Conservation (phyloP, 2,888 invertebrate species). For the Xestia c-nigrum region DNA sequence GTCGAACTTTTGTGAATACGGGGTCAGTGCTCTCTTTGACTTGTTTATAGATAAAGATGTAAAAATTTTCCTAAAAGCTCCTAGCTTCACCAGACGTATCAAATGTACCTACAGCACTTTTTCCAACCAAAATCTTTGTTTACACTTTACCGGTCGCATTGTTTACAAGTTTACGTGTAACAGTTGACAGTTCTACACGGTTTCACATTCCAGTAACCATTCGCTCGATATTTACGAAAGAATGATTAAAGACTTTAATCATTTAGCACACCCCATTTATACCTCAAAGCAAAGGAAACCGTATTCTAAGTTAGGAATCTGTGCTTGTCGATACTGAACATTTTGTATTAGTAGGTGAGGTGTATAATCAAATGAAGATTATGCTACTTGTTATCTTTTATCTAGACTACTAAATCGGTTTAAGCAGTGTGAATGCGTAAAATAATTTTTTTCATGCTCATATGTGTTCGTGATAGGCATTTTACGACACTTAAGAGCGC, state of each 20-base stretch:
- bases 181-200: conserved; percentile 29
- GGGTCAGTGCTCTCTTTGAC: no score
- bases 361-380: conserved; percentile 17
- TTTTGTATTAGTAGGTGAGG: neutral
- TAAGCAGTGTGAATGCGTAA: conserved; percentile 33
- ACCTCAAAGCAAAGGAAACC: conserved; percentile 43
- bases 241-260: conserved; percentile 52
- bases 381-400: conserved; percentile 25
- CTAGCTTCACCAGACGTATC: neutral
- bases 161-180: conserved; percentile 36
- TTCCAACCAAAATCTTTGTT: conserved; percentile 23
- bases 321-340: conserved; percentile 14
- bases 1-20: no score
- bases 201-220: conserved; percentile 54
- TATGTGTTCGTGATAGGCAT: conserved; percentile 31
- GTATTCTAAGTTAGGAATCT: conserved; percentile 6
- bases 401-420: conserved; percentile 29
- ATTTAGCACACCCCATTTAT: conserved; percentile 44
- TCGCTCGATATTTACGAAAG: conserved; percentile 55
- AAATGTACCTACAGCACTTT: neutral
- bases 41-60: no score
- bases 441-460: conserved; percentile 48
- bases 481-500: conserved; percentile 41
- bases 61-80: neutral
- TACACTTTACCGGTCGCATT: conserved; percentile 28